phyloP scores from a whole-genome alignment of 2,113 vertebrate species.

The Anthoscopus minutus region DNA sequence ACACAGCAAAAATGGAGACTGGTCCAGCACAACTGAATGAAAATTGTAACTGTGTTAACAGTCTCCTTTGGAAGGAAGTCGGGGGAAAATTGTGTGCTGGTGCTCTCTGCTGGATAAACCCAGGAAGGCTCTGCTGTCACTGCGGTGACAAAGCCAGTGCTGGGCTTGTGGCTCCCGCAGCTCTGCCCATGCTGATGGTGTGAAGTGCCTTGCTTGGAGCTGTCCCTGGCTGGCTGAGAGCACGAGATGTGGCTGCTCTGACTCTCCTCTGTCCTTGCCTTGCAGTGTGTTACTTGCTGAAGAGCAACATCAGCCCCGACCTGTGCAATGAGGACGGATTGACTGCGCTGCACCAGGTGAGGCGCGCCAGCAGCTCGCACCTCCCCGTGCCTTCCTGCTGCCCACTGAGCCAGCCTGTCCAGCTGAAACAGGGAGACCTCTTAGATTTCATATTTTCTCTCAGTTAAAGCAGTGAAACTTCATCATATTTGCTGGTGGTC shows the following conservation, averaged over 20 bases:
- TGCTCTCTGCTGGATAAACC: conserved; percentile 52
- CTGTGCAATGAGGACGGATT: conserved; percentile 95
- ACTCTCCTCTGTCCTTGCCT: conserved; percentile 40
- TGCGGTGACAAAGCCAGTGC: accelerated
- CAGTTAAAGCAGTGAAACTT: not conserved
- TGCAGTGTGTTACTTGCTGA: conserved; percentile 90
- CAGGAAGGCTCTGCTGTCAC: not conserved
- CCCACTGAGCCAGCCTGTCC: not conserved
- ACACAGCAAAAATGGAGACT: not conserved
- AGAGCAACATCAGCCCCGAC: conserved; percentile 90
- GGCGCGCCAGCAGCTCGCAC: not conserved
- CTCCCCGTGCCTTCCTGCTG: not conserved
- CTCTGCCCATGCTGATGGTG: not conserved
- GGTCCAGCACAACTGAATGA: not conserved
- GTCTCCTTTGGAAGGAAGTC: not conserved
- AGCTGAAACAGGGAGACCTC: accelerated
- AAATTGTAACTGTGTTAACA: not conserved
- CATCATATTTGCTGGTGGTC: accelerated
- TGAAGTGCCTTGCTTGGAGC: not conserved
- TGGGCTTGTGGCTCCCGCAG: not conserved
- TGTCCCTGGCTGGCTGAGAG: not conserved
- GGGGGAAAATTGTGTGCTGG: not conserved
- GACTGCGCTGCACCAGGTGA: conserved; percentile 96
- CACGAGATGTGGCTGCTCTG: not conserved
- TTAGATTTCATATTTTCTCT: not conserved